Conservation (phyloP, 2,797 vertebrate species). For the Octomys mimax region DNA sequence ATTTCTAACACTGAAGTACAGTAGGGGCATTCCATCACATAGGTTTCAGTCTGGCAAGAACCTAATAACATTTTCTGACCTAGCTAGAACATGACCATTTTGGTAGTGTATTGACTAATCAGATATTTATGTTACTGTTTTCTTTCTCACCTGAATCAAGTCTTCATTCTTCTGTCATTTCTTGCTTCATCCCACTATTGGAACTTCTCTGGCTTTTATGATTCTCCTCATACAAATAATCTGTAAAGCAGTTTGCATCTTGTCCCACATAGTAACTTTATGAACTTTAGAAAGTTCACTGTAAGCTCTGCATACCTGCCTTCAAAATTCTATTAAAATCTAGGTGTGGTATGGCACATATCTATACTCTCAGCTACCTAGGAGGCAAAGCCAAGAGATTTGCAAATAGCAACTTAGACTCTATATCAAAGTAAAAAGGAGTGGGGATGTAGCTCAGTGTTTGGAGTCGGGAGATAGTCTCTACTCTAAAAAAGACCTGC, state of each 20-base stretch:
- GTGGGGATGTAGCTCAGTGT: neutral
- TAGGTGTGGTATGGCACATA: neutral
- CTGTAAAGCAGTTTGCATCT: neutral
- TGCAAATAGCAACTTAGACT: neutral
- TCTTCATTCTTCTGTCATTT: neutral
- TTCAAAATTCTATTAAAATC: neutral
- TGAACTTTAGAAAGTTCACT: neutral
- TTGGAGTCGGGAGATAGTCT: neutral
- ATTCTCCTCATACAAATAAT: neutral
- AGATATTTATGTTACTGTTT: neutral
- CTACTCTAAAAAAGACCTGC: neutral
- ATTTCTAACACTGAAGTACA: neutral
- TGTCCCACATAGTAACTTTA: neutral
- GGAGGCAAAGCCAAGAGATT: neutral
- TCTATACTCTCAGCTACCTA: neutral
- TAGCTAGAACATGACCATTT: neutral
- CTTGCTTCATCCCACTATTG: neutral
- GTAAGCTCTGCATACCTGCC: neutral
- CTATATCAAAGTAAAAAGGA: neutral
- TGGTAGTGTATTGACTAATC: neutral
- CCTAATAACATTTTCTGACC: neutral
- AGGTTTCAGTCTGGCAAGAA: neutral
- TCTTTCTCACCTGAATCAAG: neutral
- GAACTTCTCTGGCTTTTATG: neutral
- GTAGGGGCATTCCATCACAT: neutral